Conservation (phyloP, 2,113 vertebrate species). For the Scophthalmus maximus region DNA sequence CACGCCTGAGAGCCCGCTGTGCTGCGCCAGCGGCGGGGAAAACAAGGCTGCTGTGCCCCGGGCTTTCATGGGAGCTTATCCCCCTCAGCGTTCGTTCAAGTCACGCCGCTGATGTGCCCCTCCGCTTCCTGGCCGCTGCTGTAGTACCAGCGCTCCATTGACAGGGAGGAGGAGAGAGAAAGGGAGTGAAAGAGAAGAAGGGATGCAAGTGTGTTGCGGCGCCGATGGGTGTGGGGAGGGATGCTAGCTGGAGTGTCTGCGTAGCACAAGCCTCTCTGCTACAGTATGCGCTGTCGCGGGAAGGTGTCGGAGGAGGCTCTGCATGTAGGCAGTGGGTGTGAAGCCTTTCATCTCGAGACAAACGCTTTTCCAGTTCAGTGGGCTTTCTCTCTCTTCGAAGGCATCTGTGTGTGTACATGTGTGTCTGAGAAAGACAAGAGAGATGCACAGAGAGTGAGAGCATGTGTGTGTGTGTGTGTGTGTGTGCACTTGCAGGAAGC, state of each 20-base stretch:
- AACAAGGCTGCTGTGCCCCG: conserved; percentile 68
- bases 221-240: conserved; percentile 80
- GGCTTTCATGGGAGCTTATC: conserved; percentile 73
- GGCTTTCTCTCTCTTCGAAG: conserved; percentile 68
- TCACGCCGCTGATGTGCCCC: conserved; percentile 66
- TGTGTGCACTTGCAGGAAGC: conserved; percentile 47
- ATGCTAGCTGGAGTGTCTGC: conserved; percentile 79
- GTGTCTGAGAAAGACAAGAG: conserved; percentile 53
- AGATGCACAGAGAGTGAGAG: conserved; percentile 33
- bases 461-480: conserved; percentile 8
- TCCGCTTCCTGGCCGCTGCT: conserved; percentile 61
- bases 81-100: conserved; percentile 63
- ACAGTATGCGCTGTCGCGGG: conserved; percentile 79
- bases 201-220: conserved; percentile 77
- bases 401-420: conserved; percentile 64
- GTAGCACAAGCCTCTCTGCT: conserved; percentile 79
- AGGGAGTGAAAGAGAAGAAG: conserved; percentile 62
- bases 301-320: conserved; percentile 82
- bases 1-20: conserved; percentile 68
- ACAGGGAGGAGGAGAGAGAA: conserved; percentile 63
- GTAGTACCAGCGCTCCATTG: conserved; percentile 69
- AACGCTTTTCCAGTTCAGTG: conserved; percentile 80
- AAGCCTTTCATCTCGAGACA: conserved; percentile 85
- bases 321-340: conserved; percentile 84
- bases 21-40: conserved; percentile 59